Conservation (phyloP, 1,140 invertebrate genomes). For the Augochlora pura region DNA sequence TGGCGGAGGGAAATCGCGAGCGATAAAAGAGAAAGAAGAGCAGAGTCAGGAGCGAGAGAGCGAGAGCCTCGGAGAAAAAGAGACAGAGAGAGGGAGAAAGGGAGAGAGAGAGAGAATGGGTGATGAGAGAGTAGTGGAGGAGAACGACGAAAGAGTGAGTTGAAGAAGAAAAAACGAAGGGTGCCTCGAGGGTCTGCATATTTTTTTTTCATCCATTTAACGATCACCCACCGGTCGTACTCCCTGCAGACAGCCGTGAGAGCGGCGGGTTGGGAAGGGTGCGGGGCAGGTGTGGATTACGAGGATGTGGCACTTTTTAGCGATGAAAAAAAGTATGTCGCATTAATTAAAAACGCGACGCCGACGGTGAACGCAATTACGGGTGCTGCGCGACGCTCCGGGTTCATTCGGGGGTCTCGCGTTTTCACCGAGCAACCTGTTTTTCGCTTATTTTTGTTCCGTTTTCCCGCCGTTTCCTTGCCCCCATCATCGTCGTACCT, state of each 20-base stretch:
- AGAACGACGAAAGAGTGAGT: constrained; percentile 6
- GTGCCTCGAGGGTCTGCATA: constrained; percentile 41
- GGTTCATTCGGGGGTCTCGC: constrained; percentile 52
- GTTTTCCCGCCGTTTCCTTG: constrained; percentile 15
- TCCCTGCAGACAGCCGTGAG: constrained; percentile 15
- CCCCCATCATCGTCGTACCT: background rate
- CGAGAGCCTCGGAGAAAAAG: too few species aligned
- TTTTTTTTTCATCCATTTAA: constrained; percentile 51
- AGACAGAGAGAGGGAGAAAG: background rate
- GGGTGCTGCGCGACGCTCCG: constrained; percentile 48
- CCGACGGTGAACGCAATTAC: constrained; percentile 65
- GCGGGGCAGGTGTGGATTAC: constrained; percentile 56
- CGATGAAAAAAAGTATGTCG: constrained; percentile 71
- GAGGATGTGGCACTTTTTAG: constrained; percentile 64
- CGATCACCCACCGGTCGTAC: constrained; percentile 49
- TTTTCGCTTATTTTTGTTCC: constrained; percentile 40
- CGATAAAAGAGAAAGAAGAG: constrained; percentile 19
- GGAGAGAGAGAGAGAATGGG: background rate
- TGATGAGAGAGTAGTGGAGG: background rate
- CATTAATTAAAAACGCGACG: constrained; percentile 74
- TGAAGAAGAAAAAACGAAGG: constrained; percentile 9
- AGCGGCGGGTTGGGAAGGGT: too few species aligned
- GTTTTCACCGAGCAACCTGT: constrained; percentile 45
- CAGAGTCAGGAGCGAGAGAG: too few species aligned
- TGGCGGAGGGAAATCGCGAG: constrained; percentile 18